Base-by-base conservation (phyloP, 2,797 vertebrate species). In the Phoxinus dragarum region DNA sequence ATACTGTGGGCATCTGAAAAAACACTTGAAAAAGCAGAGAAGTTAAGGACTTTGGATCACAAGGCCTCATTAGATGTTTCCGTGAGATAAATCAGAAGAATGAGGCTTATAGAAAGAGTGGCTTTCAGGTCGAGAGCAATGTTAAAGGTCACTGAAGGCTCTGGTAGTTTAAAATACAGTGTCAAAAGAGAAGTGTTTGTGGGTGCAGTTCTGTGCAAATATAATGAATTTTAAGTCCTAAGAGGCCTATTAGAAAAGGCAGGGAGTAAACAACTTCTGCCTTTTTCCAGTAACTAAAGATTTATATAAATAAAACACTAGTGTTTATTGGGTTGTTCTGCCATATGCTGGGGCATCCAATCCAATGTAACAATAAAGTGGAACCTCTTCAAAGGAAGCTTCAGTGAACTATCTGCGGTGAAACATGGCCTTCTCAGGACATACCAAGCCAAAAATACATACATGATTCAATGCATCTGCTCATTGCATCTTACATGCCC, bases 81-180 rank as follows among this genome's bases (percentile, higher is more conserved):
- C 8, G 2, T 61, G 54, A 78, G 14, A 27, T 61, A 14, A 66
- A 67, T 66, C 27, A 67, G 27, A 66, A 80, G 27, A 67, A 80
- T 36, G 40, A 49, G 61, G 66, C 42, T 40, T 71, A 47, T 31
- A 27, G 38, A 69, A 79, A 71, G 27, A 27, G 78, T 68, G 76
- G 21, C 38, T 44, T 40, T 66, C 64, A 73, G 61, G 27, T 31
- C 1, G 27, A 49, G 61, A 49, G 59, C 42, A 34, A 67, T 42
- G 77, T 80, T 49, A 80, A 67, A 66, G 61, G 42, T 80, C 77
- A 67, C 40, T 49, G 42, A 67, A 80, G 49, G 40, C 77, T 67
- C 10, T 23, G 56, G 38, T 38, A n/a, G 74, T 52, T 75, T 34
- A 75, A 52, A 54, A 54, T 34, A 36, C 10, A 76, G 74, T 56